These are phyloP conservation scores for Crematogaster levior DNA, from an alignment of 2,888 invertebrate species.

Conservation along the genomic window DNA sequence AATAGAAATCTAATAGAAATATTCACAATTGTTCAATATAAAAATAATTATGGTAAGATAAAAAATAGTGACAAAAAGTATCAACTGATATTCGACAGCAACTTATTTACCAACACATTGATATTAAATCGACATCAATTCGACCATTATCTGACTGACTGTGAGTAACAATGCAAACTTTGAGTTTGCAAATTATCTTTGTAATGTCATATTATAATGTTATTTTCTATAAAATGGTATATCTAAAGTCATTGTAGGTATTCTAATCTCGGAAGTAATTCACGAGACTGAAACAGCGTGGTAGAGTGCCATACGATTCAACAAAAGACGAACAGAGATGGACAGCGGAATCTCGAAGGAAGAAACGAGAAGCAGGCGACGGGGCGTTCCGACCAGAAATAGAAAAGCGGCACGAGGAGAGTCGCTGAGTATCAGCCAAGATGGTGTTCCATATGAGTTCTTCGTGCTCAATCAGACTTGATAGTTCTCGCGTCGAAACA, in stretches of 20 bases:
- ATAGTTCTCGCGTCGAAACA: conserved; percentile 52
- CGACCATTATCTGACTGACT: no score
- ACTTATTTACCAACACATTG: no score
- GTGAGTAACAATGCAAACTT: conserved; percentile 2
- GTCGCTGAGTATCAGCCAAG: conserved; percentile 62
- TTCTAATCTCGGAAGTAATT: not conserved
- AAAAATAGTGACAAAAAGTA: no score
- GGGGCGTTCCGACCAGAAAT: conserved; percentile 68
- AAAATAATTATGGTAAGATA: no score
- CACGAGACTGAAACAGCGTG: not conserved
- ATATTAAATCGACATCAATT: no score
- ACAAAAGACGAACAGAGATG: conserved; percentile 51
- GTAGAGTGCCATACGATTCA: not conserved
- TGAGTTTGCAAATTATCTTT: not conserved
- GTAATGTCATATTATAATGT: not conserved
- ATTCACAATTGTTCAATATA: no score
- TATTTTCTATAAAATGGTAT: not conserved
- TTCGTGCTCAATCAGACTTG: conserved; percentile 13
- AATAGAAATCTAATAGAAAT: no score
- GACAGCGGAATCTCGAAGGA: conserved; percentile 31
- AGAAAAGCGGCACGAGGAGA: conserved; percentile 71
- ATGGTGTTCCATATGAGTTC: conserved; percentile 63
- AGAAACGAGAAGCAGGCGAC: conserved; percentile 54
- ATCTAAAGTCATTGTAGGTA: not conserved
- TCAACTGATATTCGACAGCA: no score